phyloP scores from a whole-genome alignment of 2,797 vertebrate species.

The Picus viridis region DNA sequence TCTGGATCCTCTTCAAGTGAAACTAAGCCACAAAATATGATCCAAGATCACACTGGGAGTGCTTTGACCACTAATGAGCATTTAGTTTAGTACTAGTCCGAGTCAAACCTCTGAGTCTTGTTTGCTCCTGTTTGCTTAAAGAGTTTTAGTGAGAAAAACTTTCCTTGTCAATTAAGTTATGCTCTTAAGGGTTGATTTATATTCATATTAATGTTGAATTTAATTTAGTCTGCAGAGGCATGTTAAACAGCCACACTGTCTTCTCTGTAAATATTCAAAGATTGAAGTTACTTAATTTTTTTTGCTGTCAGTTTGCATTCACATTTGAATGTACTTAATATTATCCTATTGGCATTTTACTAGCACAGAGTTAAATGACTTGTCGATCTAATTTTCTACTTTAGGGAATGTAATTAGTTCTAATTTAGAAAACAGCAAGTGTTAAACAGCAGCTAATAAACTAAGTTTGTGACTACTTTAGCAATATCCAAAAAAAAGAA shows the following conservation, averaged over 20 bases:
- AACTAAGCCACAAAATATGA: neutral
- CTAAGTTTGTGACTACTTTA: conserved; percentile 48
- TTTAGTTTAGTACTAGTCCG: neutral
- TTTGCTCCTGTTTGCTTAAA: neutral
- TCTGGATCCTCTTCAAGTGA: neutral
- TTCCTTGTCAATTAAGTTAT: neutral
- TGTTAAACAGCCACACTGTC: conserved; percentile 15
- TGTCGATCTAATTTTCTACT: conserved; percentile 70
- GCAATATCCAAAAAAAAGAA: neutral
- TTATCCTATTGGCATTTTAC: conserved; percentile 62
- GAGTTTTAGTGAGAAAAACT: neutral
- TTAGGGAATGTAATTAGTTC: conserved; percentile 63
- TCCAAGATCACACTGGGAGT: neutral
- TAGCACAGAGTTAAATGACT: conserved; percentile 42
- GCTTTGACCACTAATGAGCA: neutral
- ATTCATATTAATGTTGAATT: conserved; percentile 40
- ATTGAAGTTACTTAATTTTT: too few relatives aligned
- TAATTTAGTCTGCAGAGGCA: conserved; percentile 30
- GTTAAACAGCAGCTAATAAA: conserved; percentile 60
- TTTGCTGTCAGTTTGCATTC: conserved; percentile 31
- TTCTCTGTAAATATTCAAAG: conserved; percentile 46
- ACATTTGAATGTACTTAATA: conserved; percentile 53
- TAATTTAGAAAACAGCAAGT: conserved; percentile 66
- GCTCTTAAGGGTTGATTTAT: conserved; percentile 26
- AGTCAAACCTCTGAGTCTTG: neutral